Percentiles rank a stretch among this genome's conserved stretches.
phyloP scores from a whole-genome alignment of 2,888 invertebrate genomes.

The Lydus trimaculatus region DNA sequence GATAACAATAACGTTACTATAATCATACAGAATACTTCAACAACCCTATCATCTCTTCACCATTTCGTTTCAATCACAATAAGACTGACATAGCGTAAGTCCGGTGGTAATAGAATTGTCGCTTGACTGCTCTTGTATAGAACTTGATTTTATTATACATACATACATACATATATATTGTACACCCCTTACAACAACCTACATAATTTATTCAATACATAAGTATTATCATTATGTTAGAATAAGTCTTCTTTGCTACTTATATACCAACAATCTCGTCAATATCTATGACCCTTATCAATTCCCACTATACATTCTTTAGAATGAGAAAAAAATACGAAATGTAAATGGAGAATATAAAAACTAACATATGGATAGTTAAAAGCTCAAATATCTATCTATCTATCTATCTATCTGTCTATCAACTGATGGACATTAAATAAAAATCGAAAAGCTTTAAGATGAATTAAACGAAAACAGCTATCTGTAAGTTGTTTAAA shows the following conservation, averaged over 20 bases:
- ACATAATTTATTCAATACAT: not conserved
- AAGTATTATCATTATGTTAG: not conserved
- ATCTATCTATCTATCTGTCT: too few relatives aligned
- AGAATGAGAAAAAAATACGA: too few relatives aligned
- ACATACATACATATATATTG: not conserved
- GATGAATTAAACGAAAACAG: too few relatives aligned
- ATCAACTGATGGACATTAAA: too few relatives aligned
- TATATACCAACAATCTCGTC: not conserved
- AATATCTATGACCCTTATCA: not conserved
- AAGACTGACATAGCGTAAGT: slow-evolving; percentile 40
- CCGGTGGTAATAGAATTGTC: slow-evolving; percentile 47
- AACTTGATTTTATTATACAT: slow-evolving; percentile 14
- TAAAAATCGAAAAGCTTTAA: too few relatives aligned
- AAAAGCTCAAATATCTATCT: too few relatives aligned
- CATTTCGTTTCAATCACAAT: slow-evolving; percentile 35
- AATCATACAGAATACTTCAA: not conserved
- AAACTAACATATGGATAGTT: too few relatives aligned
- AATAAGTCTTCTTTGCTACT: not conserved
- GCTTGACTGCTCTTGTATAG: slow-evolving; percentile 41
- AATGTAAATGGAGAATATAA: too few relatives aligned
- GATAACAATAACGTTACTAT: not conserved
- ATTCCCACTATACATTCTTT: too few relatives aligned
- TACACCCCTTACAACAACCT: slow-evolving; percentile 13
- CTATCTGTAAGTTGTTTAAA: too few relatives aligned
- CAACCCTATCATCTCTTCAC: not conserved